Percentiles rank a stretch among this genome's conserved stretches.
phyloP scores from a whole-genome alignment of 2,888 invertebrate species.

The Synanthedon tipuliformis region DNA sequence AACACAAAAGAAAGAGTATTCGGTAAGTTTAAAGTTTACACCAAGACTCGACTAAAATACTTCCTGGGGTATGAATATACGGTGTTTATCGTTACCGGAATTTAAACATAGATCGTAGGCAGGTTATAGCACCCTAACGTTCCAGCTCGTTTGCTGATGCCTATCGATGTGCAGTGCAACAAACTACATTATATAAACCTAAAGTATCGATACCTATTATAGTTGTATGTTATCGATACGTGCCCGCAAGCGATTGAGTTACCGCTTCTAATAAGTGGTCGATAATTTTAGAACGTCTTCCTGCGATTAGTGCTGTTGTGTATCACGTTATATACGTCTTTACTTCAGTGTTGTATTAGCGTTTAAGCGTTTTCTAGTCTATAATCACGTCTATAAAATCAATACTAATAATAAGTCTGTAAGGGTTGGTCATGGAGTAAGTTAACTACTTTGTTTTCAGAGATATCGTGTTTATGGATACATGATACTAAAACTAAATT shows the following conservation, averaged over 20 bases:
- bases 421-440: too few relatives aligned
- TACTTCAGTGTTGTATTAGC: neutral
- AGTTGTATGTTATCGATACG: conserved; percentile 21
- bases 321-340: neutral
- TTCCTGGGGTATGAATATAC: neutral
- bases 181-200: conserved; percentile 5
- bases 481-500: too few relatives aligned
- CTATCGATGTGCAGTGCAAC: conserved; percentile 14
- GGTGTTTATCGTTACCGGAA: neutral
- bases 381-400: too few relatives aligned
- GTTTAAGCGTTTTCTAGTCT: neutral
- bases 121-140: neutral
- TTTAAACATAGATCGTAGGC: neutral
- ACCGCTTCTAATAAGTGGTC: conserved; percentile 26
- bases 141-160: conserved; percentile 20
- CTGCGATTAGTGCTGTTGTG: conserved; percentile 7
- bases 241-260: conserved; percentile 40
- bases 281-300: conserved; percentile 43
- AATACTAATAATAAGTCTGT: too few relatives aligned
- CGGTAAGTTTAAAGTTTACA: too few relatives aligned
- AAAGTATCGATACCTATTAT: conserved; percentile 11
- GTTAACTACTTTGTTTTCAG: too few relatives aligned
- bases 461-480: too few relatives aligned
- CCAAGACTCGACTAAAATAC: neutral
- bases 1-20: neutral